Percentiles rank a stretch among this genome's conserved stretches.
Conservation (phyloP, 1,140 invertebrate genomes). For the Drosophila ironensis region DNA sequence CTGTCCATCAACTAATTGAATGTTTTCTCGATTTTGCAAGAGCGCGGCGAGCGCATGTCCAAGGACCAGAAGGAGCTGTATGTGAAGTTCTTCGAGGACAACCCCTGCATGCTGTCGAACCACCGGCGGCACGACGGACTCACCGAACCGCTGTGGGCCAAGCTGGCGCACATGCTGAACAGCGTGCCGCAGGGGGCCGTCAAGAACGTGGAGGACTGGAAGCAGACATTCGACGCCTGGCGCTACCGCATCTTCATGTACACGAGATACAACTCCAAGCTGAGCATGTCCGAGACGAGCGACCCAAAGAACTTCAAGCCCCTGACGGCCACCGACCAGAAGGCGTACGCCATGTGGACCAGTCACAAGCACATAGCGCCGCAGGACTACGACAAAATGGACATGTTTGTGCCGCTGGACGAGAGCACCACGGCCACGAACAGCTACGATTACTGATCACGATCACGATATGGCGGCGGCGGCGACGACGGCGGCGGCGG, state of each 20-base stretch:
- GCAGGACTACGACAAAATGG: conserved; percentile 73
- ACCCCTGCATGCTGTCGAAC: conserved; percentile 75
- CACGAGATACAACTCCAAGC: conserved; percentile 75
- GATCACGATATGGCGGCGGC: too few relatives aligned
- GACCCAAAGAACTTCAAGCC: conserved; percentile 78
- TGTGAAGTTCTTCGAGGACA: conserved; percentile 78
- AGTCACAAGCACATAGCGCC: conserved; percentile 72
- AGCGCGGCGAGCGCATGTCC: conserved; percentile 76
- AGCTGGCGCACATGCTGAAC: conserved; percentile 66
- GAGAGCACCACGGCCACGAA: conserved; percentile 61
- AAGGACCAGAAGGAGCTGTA: conserved; percentile 79
- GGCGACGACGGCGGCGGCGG: too few relatives aligned
- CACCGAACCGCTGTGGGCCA: conserved; percentile 70
- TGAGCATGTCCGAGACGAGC: conserved; percentile 71
- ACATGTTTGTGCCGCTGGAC: conserved; percentile 69
- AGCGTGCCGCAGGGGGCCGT: conserved; percentile 76
- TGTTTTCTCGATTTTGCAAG: conserved; percentile 30
- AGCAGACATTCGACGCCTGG: conserved; percentile 78
- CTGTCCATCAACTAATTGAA: neutral
- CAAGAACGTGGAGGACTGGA: conserved; percentile 79
- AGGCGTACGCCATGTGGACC: conserved; percentile 79
- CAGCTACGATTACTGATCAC: conserved; percentile 68
- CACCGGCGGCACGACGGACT: conserved; percentile 74
- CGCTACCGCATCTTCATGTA: conserved; percentile 80
- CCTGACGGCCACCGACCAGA: conserved; percentile 73